Evolutionary conservation across 2,888 invertebrate genomes (phyloP), one percentile per base, ranked within the genome.

Genomic region (Aphidius colemani): DNA sequence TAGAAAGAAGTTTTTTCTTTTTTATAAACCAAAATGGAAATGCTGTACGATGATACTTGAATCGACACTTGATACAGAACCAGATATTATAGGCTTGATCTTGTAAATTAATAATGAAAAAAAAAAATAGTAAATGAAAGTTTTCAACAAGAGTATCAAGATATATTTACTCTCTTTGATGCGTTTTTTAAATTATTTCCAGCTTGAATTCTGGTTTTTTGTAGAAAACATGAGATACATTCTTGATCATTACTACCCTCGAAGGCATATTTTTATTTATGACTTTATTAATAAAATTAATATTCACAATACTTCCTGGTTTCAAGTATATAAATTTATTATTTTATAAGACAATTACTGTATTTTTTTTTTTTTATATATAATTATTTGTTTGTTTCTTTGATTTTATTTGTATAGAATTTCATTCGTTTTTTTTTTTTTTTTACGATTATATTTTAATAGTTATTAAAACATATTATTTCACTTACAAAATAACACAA

Each of bases 21-120:
- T 43, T 53, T 53, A 43, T n/a, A 41, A 7, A 8, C 43, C 30
- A 30, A 5, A 30, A 30, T 30, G 30, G 30, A 3, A 30, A 30
- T 30, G n/a, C 9, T n/a, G n/a, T 9, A 40, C 7, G 46, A 48
- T 13, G 48, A 40, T 41, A 13, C 41, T 13, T 30, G 46, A 30
- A 44, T 53, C 53, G 61, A 61, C 57, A 62, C 43, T 62, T 57
- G 62, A 62, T 62, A 62, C 49, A 49, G n/a, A 61, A 46, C 50
- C 40, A 49, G 43, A 53, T 43, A 18, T 43, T 45, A 60, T 55
- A 30, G 41, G 53, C 53, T 55, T 56, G 59, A 60, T 64, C 64
- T 59, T 50, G 55, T 53, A 53, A 56, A 64, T 64, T 50, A 18
- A 59, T 44, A 50, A 49, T 53, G 46, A 59, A 60, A 53, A 18